Evolutionary conservation across 1,140 invertebrate species (phyloP), one percentile per base, ranked within the genome.

Genomic region (Lasioglossum baleicum): DNA sequence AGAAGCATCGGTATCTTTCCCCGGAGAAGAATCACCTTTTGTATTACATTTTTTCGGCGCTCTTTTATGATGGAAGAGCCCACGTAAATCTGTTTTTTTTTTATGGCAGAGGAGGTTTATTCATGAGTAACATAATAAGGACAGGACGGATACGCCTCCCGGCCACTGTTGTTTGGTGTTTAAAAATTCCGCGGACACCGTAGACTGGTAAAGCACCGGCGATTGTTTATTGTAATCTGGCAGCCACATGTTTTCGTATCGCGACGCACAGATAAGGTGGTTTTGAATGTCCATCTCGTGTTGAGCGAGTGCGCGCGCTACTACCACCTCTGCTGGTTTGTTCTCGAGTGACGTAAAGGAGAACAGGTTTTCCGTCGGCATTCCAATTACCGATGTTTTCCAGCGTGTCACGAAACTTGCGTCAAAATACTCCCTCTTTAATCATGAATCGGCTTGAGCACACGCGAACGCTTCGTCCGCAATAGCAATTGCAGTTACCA

Each of bases 151-250:
- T 15, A 26, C n/a, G 22, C 61, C 22, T 67, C 10, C 10, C 48
- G 17, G 56, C 7, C 7, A 53, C 17, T 1, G 42, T 40, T 84
- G 85, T 83, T 83, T 85, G 48, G 40, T 83, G 88, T 89, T 89
- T 81, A 66, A 77, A 80, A 89, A 87, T 85, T 84, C 81, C 77
- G 64, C 68, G 67, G 82, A 74, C 80, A 66, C 26, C 61, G 72
- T 60, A 65, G 76, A 48, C 76, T 83, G 81, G 65, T 85, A 78
- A 88, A 88, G 83, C 83, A 85, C 72, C 26, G 15, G 42, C 22
- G 66, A 83, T 86, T 88, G 86, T 88, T 88, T 87, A 86, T 88
- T 84, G 83, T 87, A 88, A 89, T 87, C 84, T 82, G 73, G 79
- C 81, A 77, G 66, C 60, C 87, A 82, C 78, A 73, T 87, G 88